These are phyloP conservation scores for Zaprionus taronus DNA, from an alignment of 1,140 invertebrate species.

Conservation along the genomic window DNA sequence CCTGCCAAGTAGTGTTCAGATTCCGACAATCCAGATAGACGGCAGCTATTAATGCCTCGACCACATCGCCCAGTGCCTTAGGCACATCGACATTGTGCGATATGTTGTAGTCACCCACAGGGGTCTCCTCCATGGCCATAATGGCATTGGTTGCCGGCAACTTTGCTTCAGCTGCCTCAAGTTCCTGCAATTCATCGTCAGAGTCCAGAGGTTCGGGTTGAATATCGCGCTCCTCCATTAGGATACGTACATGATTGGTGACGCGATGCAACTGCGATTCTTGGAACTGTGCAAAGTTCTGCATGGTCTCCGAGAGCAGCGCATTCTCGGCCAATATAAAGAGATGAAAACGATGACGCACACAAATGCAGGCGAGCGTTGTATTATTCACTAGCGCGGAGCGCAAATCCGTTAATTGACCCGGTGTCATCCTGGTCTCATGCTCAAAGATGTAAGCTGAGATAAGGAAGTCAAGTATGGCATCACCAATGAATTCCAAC, in stretches of 20 bases:
- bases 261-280: constrained; percentile 88
- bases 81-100: constrained; percentile 94
- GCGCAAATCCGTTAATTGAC: constrained; percentile 95
- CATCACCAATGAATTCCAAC: constrained; percentile 98
- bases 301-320: constrained; percentile 88
- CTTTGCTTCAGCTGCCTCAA: neutral
- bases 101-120: constrained; percentile 76
- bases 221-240: constrained; percentile 88
- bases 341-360: constrained; percentile 93
- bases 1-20: constrained; percentile 92
- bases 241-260: constrained; percentile 87
- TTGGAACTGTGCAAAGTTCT: constrained; percentile 93
- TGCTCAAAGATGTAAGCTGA: constrained; percentile 94
- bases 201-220: constrained; percentile 22
- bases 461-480: constrained; percentile 96
- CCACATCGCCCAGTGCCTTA: constrained; percentile 96
- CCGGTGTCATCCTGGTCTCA: constrained; percentile 88
- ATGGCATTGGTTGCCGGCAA: neutral
- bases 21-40: constrained; percentile 95
- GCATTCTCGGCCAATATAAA: constrained; percentile 88
- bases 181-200: constrained; percentile 64
- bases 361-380: constrained; percentile 95
- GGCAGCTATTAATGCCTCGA: constrained; percentile 96
- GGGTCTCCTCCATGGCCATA: neutral
- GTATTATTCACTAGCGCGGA: constrained; percentile 98